Conservation (phyloP, 2,888 invertebrate genomes). For the Volucella zonaria region DNA sequence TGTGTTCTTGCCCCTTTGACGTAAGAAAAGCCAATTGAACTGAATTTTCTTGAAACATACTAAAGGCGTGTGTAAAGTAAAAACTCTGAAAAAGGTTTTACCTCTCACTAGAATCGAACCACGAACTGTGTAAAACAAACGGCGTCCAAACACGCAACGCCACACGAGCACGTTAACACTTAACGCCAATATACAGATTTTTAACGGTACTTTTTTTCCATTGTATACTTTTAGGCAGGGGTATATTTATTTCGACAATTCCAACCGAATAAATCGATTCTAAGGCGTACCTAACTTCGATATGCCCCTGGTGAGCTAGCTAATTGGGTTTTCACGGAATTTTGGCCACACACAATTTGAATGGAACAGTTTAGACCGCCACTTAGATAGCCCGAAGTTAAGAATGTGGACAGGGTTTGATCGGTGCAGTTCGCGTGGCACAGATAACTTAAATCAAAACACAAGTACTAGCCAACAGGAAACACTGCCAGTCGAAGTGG, state of each 20-base stretch:
- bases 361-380: constrained; percentile 66
- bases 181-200: not conserved
- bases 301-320: constrained; percentile 36
- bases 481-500: constrained; percentile 85
- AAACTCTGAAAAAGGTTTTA: constrained; percentile 51
- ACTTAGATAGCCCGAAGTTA: constrained; percentile 63
- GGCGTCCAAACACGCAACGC: not conserved
- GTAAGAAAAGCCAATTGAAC: constrained; percentile 72
- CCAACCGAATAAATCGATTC: not conserved
- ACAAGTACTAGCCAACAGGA: constrained; percentile 83
- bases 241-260: not conserved
- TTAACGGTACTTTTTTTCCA: not conserved
- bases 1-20: constrained; percentile 78
- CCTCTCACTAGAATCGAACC: constrained; percentile 67
- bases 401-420: constrained; percentile 79
- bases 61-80: constrained; percentile 47
- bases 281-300: not conserved
- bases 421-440: constrained; percentile 80
- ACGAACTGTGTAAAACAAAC: not conserved
- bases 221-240: constrained; percentile 54
- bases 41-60: constrained; percentile 15
- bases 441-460: constrained; percentile 79
- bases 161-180: constrained; percentile 48
- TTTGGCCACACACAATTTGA: constrained; percentile 33
- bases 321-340: constrained; percentile 5